Percentiles rank a stretch among this genome's conserved stretches.
Conservation (phyloP, 2,888 invertebrate genomes). For the Scelioninae gen. 1 region DNA sequence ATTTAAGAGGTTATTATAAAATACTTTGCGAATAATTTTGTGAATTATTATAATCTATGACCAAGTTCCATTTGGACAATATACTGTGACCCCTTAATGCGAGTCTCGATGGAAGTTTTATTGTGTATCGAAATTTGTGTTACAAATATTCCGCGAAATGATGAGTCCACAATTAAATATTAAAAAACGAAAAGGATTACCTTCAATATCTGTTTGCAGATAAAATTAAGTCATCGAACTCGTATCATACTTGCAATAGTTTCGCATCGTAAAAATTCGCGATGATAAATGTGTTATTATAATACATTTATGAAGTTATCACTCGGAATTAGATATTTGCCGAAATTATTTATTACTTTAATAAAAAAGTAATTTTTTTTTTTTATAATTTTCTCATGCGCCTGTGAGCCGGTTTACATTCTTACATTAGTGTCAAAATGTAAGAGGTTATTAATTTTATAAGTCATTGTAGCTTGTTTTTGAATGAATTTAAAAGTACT, state of each 20-base stretch:
- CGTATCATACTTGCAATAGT: slow-evolving; percentile 32
- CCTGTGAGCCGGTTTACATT: slow-evolving; percentile 6
- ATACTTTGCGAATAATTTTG: slow-evolving; percentile 23
- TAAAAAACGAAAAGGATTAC: slow-evolving; percentile 34
- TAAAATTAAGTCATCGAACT: slow-evolving; percentile 50
- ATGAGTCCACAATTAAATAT: slow-evolving; percentile 29
- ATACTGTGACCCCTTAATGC: neutral
- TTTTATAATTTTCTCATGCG: neutral
- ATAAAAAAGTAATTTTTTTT: neutral
- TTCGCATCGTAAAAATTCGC: slow-evolving; percentile 31
- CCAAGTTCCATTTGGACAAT: neutral
- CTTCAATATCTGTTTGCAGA: slow-evolving; percentile 30
- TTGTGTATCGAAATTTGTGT: neutral
- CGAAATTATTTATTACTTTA: slow-evolving; percentile 2
- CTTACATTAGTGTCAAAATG: neutral
- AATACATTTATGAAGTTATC: slow-evolving; percentile 43
- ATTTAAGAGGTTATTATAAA: slow-evolving; percentile 27
- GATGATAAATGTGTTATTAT: slow-evolving; percentile 17
- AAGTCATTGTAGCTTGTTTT: neutral
- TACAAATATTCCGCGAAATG: neutral
- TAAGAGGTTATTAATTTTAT: neutral
- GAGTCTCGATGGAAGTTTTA: neutral
- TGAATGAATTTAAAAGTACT: too few relatives aligned
- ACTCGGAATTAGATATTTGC: slow-evolving; percentile 6
- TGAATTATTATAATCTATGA: neutral